Conservation (phyloP, 2,797 vertebrate species). For the Rachycentron canadum region DNA sequence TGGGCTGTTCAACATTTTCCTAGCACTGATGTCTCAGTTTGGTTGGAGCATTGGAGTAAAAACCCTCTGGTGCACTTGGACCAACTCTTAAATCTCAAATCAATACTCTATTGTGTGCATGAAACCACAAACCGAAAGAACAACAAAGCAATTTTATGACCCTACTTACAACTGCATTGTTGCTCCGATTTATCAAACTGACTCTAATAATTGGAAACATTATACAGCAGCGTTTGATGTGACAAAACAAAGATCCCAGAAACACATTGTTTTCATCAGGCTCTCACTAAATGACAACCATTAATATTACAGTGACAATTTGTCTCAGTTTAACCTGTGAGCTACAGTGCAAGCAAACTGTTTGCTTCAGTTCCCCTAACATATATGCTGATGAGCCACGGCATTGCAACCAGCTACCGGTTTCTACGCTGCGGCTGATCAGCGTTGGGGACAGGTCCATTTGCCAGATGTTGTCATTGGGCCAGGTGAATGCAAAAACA, state of each 20-base stretch:
- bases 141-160: constrained; percentile 39
- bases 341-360: neutral
- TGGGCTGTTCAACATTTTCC: constrained; percentile 32
- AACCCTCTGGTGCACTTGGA: constrained; percentile 19
- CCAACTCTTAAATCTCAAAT: constrained; percentile 45
- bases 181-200: constrained; percentile 22
- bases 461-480: neutral
- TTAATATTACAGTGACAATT: neutral
- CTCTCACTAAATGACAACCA: neutral
- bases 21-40: constrained; percentile 30
- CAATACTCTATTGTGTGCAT: constrained; percentile 54
- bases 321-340: neutral
- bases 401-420: neutral
- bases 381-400: neutral
- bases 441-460: neutral
- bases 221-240: neutral
- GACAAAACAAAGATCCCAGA: constrained; percentile 4
- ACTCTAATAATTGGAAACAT: constrained; percentile 24
- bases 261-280: neutral
- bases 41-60: constrained; percentile 14
- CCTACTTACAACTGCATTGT: constrained; percentile 25
- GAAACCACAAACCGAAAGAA: constrained; percentile 41
- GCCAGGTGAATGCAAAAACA: constrained; percentile 1
- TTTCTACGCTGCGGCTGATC: no score
- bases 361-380: neutral